A percentile compares a stretch with the other conserved stretches of the same genome.
These are phyloP conservation scores for Xenus cinereus DNA, from an alignment of 2,113 vertebrate genomes.

Conservation along the genomic window DNA sequence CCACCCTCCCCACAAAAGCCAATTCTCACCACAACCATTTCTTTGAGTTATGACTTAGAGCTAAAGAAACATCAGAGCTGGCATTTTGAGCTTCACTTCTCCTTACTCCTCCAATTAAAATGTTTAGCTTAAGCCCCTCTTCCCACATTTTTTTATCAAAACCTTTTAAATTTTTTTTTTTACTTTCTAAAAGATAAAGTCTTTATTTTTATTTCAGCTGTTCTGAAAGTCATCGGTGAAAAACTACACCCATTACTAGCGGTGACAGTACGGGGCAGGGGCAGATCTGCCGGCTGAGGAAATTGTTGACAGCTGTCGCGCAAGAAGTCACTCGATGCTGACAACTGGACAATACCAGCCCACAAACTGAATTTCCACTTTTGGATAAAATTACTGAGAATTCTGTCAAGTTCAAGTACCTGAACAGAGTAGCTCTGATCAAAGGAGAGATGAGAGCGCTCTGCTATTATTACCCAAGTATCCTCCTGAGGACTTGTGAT, in stretches of 20 bases:
- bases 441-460: neutral
- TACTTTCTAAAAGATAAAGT: neutral
- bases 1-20: neutral
- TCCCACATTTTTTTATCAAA: neutral
- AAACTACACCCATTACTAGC: neutral
- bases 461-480: neutral
- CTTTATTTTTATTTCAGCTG: neutral
- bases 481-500: neutral
- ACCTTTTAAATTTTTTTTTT: neutral
- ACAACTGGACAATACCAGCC: neutral
- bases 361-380: neutral
- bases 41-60: neutral
- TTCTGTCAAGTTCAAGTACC: neutral
- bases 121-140: neutral
- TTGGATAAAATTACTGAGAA: neutral
- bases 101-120: neutral
- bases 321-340: neutral
- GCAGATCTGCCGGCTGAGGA: neutral
- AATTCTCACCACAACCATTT: neutral
- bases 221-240: neutral
- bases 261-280: neutral
- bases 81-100: neutral
- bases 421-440: neutral
- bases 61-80: neutral
- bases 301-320: neutral